Evolutionary conservation across 2,888 invertebrate genomes (phyloP).

Genomic region (Leptinotarsa tumamoca): DNA sequence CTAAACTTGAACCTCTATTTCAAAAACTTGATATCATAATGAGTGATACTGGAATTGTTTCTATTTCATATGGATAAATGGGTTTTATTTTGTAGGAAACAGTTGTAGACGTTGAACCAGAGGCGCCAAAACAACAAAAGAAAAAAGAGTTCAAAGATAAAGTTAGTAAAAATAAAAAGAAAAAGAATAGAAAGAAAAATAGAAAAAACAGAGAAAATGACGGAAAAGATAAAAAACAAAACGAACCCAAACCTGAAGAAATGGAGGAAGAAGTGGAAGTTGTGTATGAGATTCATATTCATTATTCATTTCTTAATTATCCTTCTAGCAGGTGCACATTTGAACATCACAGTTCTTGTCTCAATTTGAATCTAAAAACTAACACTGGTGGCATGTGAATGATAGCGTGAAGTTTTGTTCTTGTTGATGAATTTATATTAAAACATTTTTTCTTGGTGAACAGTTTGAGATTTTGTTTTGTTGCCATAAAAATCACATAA

Average conservation of each 20-base stretch:
- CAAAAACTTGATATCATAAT: no score
- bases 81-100: conserved; percentile 34
- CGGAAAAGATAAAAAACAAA: conserved; percentile 59
- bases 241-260: conserved; percentile 67
- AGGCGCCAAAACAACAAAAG: conserved; percentile 55
- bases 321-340: no score
- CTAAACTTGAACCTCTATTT: no score
- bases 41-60: background rate
- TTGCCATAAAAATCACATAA: no score
- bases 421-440: no score
- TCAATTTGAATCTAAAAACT: no score
- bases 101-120: conserved; percentile 49
- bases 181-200: conserved; percentile 65
- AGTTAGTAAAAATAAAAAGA: conserved; percentile 63
- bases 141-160: conserved; percentile 62
- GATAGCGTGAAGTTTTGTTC: no score
- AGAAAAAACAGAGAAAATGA: conserved; percentile 65
- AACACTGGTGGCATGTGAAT: no score
- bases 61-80: background rate
- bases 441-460: no score
- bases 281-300: conserved; percentile 55
- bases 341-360: no score
- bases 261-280: conserved; percentile 60
- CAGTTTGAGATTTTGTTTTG: no score
- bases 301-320: no score